A percentile compares a stretch with the other conserved stretches of the same genome.
Evolutionary conservation across 2,797 vertebrate genomes (phyloP).

Genomic region (Morelia viridis): DNA sequence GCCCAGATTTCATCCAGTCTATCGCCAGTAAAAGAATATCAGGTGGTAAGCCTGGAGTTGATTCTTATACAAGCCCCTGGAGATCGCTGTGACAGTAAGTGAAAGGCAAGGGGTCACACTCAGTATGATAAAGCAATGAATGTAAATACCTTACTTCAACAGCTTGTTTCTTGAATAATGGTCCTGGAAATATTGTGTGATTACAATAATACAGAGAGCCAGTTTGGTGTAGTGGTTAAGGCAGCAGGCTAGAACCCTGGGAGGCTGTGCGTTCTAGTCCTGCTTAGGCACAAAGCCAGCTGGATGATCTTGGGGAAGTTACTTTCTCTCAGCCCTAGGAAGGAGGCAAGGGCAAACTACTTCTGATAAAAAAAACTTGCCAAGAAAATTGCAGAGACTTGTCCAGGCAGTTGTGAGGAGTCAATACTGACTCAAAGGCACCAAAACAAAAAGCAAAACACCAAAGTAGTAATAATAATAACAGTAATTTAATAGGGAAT

Average conservation of each 20-base stretch:
- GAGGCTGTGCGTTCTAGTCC: too few relatives aligned
- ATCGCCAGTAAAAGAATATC: not conserved
- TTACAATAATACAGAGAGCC: not conserved
- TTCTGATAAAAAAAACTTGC: too few relatives aligned
- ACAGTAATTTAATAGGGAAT: not conserved
- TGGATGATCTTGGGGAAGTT: not conserved
- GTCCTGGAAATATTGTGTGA: not conserved
- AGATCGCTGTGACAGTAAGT: not conserved
- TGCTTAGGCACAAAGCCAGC: too few relatives aligned
- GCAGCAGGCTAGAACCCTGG: too few relatives aligned
- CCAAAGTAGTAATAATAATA: not conserved
- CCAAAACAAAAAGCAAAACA: too few relatives aligned
- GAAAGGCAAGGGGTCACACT: not conserved
- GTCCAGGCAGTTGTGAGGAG: too few relatives aligned
- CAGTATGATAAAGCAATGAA: not conserved
- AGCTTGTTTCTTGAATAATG: not conserved
- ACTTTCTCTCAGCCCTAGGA: not conserved
- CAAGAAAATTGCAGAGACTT: too few relatives aligned
- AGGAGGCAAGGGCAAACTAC: not conserved
- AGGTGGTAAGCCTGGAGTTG: not conserved
- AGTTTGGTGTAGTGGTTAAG: too few relatives aligned
- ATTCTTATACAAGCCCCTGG: not conserved
- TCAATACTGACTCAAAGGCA: not conserved
- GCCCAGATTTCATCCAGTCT: not conserved
- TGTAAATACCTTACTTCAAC: not conserved